Percentiles rank a stretch among this genome's conserved stretches.
Evolutionary conservation across 2,888 invertebrate species (phyloP).

Genomic region (Scrobipalpa costella): DNA sequence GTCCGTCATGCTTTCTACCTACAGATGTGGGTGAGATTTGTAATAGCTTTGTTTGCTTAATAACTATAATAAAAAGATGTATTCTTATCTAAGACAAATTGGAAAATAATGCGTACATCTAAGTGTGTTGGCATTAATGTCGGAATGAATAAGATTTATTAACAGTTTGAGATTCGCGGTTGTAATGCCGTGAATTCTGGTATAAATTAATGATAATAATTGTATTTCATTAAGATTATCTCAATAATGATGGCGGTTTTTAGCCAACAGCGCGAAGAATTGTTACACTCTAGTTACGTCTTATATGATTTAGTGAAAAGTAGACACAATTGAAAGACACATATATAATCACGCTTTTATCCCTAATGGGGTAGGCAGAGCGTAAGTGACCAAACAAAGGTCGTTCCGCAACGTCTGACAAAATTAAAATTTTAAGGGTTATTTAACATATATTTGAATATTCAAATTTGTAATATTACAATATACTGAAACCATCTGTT

Average conservation of each 20-base stretch:
- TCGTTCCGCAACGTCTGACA: no score
- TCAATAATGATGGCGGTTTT: slow-evolving; percentile 6
- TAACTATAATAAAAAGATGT: slow-evolving; percentile 31
- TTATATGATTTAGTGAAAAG: slow-evolving; percentile 1
- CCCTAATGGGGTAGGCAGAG: no score
- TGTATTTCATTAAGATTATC: slow-evolving; percentile 26
- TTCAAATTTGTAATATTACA: no score
- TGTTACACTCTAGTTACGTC: slow-evolving; percentile 7
- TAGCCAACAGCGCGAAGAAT: slow-evolving; percentile 1
- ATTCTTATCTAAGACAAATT: slow-evolving; percentile 42
- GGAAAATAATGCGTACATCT: slow-evolving; percentile 39
- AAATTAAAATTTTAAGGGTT: no score
- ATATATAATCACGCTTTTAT: no score
- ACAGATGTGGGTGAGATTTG: slow-evolving; percentile 39
- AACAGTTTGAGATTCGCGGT: neutral
- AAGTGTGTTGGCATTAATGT: slow-evolving; percentile 33
- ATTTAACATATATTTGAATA: no score
- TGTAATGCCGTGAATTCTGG: slow-evolving; percentile 17
- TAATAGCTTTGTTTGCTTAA: slow-evolving; percentile 22
- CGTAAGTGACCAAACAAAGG: no score
- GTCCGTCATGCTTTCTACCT: slow-evolving; percentile 59
- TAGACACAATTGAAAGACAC: no score
- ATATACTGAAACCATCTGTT: no score
- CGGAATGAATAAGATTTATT: neutral
- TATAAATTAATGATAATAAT: slow-evolving; percentile 31